These are phyloP conservation scores for Gymnothorax javanicus DNA, from an alignment of 2,797 vertebrate genomes.

Conservation along the genomic window DNA sequence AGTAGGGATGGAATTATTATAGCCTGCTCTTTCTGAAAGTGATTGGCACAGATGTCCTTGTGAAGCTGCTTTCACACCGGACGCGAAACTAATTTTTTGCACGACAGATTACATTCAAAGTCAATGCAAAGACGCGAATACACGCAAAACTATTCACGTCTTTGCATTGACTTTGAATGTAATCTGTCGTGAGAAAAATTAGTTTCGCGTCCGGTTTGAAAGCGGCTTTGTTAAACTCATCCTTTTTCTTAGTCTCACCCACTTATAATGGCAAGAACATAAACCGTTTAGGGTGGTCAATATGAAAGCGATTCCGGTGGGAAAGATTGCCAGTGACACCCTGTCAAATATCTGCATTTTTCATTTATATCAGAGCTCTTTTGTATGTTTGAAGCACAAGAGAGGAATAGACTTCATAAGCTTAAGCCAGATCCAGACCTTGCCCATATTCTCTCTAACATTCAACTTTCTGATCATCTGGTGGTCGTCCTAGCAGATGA, in stretches of 20 bases:
- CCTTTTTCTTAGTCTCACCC: background rate
- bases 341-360: background rate
- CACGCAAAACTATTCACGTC: too few relatives aligned
- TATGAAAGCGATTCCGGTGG: background rate
- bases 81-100: too few relatives aligned
- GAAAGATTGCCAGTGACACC: background rate
- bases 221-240: background rate
- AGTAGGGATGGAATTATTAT: background rate
- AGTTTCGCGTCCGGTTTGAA: too few relatives aligned
- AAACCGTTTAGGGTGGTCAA: background rate
- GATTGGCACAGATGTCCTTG: background rate
- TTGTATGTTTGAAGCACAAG: background rate
- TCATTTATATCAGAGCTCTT: background rate
- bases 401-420: background rate
- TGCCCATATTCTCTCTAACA: background rate
- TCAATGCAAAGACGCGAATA: too few relatives aligned
- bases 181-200: too few relatives aligned
- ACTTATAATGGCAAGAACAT: background rate
- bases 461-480: background rate
- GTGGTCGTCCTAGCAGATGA: background rate
- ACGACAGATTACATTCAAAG: too few relatives aligned
- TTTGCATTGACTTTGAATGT: too few relatives aligned
- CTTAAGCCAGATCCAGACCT: background rate
- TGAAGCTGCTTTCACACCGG: background rate
- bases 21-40: background rate